A percentile compares a stretch with the other conserved stretches of the same genome.
Evolutionary conservation across 2,797 vertebrate species (phyloP).

Genomic region (Scyliorhinus canicula): DNA sequence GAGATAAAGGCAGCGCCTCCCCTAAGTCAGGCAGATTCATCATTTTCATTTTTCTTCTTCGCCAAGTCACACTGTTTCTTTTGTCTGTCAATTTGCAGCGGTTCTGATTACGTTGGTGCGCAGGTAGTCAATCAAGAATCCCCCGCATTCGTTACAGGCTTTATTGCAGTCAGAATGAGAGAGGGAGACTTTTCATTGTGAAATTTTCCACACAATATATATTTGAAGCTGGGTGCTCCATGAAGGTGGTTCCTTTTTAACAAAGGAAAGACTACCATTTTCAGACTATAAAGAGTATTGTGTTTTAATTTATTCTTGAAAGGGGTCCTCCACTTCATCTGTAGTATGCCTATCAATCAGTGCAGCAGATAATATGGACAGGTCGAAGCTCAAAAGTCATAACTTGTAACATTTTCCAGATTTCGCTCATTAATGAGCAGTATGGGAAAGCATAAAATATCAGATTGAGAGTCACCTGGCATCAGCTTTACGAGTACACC

Average conservation of each 20-base stretch:
- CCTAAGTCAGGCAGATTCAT: not conserved
- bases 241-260: not conserved
- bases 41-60: not conserved
- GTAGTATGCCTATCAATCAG: not conserved
- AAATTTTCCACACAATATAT: not conserved
- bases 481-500: not conserved
- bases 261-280: not conserved
- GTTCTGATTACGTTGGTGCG: not conserved
- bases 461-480: not conserved
- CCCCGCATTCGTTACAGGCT: not conserved
- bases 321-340: not conserved
- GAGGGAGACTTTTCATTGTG: not conserved
- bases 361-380: not conserved
- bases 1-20: not conserved
- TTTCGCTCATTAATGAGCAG: not conserved
- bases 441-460: not conserved
- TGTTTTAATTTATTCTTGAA: not conserved
- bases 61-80: not conserved
- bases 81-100: slow-evolving; percentile 7
- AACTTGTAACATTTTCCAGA: not conserved
- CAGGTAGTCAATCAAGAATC: not conserved
- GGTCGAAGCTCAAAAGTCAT: not conserved
- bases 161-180: not conserved
- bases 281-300: not conserved
- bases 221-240: not conserved